A percentile compares a stretch with the other conserved stretches of the same genome.
Conservation (phyloP, 1,140 invertebrate species). For the Drosophila miranda region DNA sequence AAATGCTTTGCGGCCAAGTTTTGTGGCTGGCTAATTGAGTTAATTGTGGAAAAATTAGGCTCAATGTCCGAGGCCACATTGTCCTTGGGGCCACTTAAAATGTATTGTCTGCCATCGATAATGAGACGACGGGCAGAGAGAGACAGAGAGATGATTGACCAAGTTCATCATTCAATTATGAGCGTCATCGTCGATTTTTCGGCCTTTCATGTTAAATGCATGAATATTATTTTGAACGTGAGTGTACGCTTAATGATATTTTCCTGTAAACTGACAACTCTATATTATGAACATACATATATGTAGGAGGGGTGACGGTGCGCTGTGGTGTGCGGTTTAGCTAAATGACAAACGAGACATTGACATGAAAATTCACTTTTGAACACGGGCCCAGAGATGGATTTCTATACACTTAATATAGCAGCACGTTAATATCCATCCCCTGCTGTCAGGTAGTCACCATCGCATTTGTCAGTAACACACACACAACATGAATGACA, state of each 20-base stretch:
- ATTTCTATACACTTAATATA: slow-evolving; percentile 43
- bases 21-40: slow-evolving; percentile 60
- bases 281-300: no score
- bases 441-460: background rate
- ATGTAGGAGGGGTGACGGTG: no score
- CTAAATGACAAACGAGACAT: slow-evolving; percentile 47
- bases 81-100: background rate
- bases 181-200: background rate
- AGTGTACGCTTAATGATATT: slow-evolving; percentile 58
- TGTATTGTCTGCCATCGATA: background rate
- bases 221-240: slow-evolving; percentile 11
- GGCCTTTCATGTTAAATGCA: background rate
- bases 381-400: slow-evolving; percentile 14
- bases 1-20: slow-evolving; percentile 25
- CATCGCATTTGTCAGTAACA: slow-evolving; percentile 10
- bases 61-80: background rate
- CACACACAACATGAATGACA: background rate
- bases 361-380: slow-evolving; percentile 58
- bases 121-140: background rate
- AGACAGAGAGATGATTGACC: slow-evolving; percentile 4
- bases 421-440: slow-evolving; percentile 41
- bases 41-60: slow-evolving; percentile 48
- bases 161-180: slow-evolving; percentile 46
- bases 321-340: background rate
- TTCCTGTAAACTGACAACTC: slow-evolving; percentile 54